Base-by-base conservation (phyloP, 2,888 invertebrate species). In the Alsophila aescularia region DNA sequence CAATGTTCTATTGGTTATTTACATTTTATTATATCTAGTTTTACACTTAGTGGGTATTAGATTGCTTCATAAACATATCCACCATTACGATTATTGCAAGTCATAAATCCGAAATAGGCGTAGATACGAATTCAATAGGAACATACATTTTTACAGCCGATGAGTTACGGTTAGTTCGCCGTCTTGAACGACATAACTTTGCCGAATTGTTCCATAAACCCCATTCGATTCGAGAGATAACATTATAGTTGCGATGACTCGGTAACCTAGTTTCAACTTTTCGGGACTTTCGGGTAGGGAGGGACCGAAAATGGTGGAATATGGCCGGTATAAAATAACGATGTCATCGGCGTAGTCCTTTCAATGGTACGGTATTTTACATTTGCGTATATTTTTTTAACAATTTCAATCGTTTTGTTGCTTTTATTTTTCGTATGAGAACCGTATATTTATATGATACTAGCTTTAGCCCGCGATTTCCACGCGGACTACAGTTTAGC, bases 241-340 rank as follows among this genome's bases (percentile, higher is more conserved):
- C 61, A 60, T 54, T 58, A 43, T 64, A 63, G 60, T 56, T 45
- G 44, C 45, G 42, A 65, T 35, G 75, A 60, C 73, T 72, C 58
- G 64, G 67, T 78, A 74, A 78, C 77, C 77, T 62, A 75, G 70
- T 77, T 77, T 62, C 56, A 35, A 55, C 37, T 53, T 61, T 64
- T 56, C 21, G 49, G 58, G 43, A 48, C 29, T 55, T 51, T 24
- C 9, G 24, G 35, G 31, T 2, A 35, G 36, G 24, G 55, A 35
- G 36, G 24, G 55, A 42, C 14, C 13, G 13, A 27, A 36, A 45
- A 24, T 24, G 24, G 24, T 5, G 7, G 2, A 7, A 7, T 24
- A 24, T 24, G 24, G 7, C 24, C 24, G 24, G 24, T 24, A 24
- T 24, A 24, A 24, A 24, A 2, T 24, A 24, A 24, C 7, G 24